phyloP scores from a whole-genome alignment of 2,113 vertebrate genomes.

The Limnothrissa miodon region DNA sequence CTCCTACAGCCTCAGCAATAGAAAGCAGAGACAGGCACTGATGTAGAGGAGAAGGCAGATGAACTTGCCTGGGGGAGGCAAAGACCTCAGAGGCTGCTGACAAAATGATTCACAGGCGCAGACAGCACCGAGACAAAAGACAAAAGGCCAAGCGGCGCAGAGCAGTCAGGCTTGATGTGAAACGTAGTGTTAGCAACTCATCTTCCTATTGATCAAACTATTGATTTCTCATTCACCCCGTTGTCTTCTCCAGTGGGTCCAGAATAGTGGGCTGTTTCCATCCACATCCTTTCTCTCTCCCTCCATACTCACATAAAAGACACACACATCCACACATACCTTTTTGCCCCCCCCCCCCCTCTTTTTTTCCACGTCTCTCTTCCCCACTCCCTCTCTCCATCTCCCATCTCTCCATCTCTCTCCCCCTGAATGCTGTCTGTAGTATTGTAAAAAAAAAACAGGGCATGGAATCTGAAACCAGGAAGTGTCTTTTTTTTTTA shows the following conservation, averaged over 20 bases:
- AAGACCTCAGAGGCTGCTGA: conserved; percentile 73
- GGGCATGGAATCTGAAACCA: background rate
- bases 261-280: conserved; percentile 59
- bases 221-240: conserved; percentile 69
- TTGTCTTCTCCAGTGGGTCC: conserved; percentile 67
- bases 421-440: conserved; percentile 26
- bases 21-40: background rate
- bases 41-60: conserved; percentile 63
- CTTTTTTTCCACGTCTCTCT: background rate
- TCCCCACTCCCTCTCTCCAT: conserved; percentile 10
- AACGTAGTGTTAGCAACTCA: conserved; percentile 65
- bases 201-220: conserved; percentile 68
- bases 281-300: conserved; percentile 39
- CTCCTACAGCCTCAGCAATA: background rate
- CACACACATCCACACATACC: background rate
- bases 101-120: conserved; percentile 67
- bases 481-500: background rate
- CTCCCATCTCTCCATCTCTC: background rate
- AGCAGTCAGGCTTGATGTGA: conserved; percentile 57
- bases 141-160: conserved; percentile 42
- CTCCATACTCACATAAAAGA: background rate
- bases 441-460: conserved; percentile 23
- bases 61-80: conserved; percentile 71
- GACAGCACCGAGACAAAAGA: conserved; percentile 36
- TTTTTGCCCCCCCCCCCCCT: background rate